Base-by-base conservation (phyloP, 2,797 vertebrate species). In the Graptemys geographica region DNA sequence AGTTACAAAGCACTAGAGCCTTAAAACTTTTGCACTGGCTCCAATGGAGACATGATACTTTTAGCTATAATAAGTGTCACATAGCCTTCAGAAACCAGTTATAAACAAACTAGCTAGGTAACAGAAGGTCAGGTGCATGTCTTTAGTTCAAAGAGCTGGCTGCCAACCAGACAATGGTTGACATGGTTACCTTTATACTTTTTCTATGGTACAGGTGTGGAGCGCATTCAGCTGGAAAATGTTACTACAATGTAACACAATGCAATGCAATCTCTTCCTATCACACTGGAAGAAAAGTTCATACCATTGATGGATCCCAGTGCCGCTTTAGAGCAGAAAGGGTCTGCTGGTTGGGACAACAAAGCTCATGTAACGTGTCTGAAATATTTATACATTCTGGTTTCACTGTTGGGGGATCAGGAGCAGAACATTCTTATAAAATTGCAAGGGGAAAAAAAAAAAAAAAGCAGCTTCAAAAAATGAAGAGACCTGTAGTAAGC, bases 361-460 rank as follows among this genome's bases (percentile, higher is more conserved):
- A 47, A 78, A 94, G 92, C 95, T 91, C 84, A 2, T 91, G 82
- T 96, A 90, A 55, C 89, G 88, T 84, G 80, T 83, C 59, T n/a
- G 69, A 88, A 44, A 89, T 78, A 79, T 84, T 44, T 44, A 90
- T 78, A 89, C 94, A 31, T 65, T 4, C 10, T 2, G 84, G 11
- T 91, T 96, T 91, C 81, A 49, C 27, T 18, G 15, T 31, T 16
- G 93, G 85, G 93, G 85, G 93, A 94, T 47, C 89, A 86, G 93
- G 57, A 80, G 57, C 37, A 44, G 16, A 91, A 74, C 47, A 18
- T 59, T 87, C 95, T 87, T 82, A 92, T 89, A 91, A 92, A 93
- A 92, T 96, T 95, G 86, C 93, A 84, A 93, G n/a, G 81, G 76
- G 8, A 57, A 89, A 88, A 96, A 96, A 53, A 88, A 51, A 51